Conservation (phyloP, 2,113 vertebrate genomes). For the Rhinolophus ferrumequinum region DNA sequence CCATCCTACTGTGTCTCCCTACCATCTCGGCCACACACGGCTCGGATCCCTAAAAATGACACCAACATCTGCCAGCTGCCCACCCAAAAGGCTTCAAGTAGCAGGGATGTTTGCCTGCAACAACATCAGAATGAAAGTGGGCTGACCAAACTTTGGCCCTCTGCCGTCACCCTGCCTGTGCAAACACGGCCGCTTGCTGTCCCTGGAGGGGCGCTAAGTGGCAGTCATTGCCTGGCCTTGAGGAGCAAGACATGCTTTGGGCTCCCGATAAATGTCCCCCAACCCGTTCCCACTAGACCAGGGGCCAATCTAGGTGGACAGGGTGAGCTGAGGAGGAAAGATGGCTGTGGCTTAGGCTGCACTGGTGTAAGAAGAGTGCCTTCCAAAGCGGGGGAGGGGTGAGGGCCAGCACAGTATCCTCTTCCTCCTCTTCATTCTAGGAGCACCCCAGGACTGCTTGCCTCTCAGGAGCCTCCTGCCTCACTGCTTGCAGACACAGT, state of each 20-base stretch:
- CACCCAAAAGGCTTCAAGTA: slow-evolving; percentile 10
- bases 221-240: not conserved
- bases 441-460: not conserved
- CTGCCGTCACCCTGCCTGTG: not conserved
- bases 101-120: not conserved
- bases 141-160: not conserved
- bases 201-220: not conserved
- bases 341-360: not conserved
- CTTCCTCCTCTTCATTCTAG: not conserved
- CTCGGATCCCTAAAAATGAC: slow-evolving; percentile 39
- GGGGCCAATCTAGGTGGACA: not conserved
- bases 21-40: not conserved
- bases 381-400: not conserved
- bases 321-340: not conserved
- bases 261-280: not conserved
- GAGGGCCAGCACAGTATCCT: not conserved
- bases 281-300: not conserved
- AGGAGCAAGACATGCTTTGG: not conserved
- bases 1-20: slow-evolving; percentile 19
- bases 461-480: not conserved
- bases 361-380: not conserved
- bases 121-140: not conserved
- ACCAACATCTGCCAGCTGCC: not conserved
- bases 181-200: not conserved
- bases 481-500: not conserved